phyloP scores from a whole-genome alignment of 2,888 invertebrate genomes.

The Caenorhabditis doughertyi region DNA sequence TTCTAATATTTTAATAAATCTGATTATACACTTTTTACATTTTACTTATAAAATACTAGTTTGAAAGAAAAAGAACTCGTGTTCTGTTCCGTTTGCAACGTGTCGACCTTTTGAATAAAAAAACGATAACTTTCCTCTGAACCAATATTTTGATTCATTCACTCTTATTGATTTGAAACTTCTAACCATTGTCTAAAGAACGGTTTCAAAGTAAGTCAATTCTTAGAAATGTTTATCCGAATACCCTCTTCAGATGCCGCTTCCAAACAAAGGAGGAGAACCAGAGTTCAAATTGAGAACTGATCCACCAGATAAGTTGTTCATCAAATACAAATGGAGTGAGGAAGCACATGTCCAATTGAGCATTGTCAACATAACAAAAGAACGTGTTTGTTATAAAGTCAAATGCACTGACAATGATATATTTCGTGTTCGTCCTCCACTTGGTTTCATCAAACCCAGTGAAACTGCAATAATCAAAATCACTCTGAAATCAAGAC shows the following conservation, averaged over 20 bases:
- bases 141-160: constrained; percentile 24
- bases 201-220: constrained; percentile 34
- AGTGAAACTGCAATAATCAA: constrained; percentile 67
- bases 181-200: constrained; percentile 53
- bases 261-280: constrained; percentile 72
- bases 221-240: neutral
- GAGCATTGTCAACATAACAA: constrained; percentile 71
- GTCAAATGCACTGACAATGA: constrained; percentile 77
- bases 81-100: neutral
- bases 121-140: neutral
- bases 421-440: constrained; percentile 78
- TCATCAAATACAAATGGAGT: constrained; percentile 62
- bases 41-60: too few relatives aligned
- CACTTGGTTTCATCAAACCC: constrained; percentile 73
- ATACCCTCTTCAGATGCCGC: constrained; percentile 55
- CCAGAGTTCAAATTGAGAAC: constrained; percentile 73
- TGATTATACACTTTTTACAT: too few relatives aligned
- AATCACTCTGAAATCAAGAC: constrained; percentile 65
- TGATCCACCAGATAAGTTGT: constrained; percentile 66
- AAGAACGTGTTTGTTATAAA: constrained; percentile 72
- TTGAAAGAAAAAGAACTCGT: too few relatives aligned
- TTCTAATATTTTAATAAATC: constrained; percentile 6
- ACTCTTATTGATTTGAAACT: constrained; percentile 28
- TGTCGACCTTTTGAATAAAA: neutral
- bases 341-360: constrained; percentile 50